Evolutionary conservation across 2,797 vertebrate species (phyloP), one percentile per base, ranked within the genome.

Genomic region (Uromys caudimaculatus): DNA sequence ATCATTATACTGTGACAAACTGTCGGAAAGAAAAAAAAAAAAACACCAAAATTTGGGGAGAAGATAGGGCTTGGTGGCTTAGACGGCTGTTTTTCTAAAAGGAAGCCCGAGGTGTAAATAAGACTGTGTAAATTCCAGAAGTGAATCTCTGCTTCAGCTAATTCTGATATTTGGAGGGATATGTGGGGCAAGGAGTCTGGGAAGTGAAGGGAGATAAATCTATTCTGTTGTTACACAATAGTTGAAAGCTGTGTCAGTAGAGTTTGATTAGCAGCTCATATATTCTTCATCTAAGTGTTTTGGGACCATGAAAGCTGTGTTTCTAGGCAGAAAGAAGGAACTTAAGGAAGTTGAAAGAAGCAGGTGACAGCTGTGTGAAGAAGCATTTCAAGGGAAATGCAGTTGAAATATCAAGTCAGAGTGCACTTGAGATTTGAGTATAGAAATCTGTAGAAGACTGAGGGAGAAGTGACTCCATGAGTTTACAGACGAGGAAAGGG

Each of bases 11-110:
- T 62, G 16, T 86, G 79, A 90, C 52, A 75, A 95, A 91, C 83
- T 97, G 83, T 95, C 56, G 89, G 91, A 92, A 90, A 67, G 35
- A 24, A 85, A 81, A 44, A 81, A 35, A 83, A 35, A 92, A 32
- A n/a, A n/a, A n/a, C n/a, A n/a, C n/a, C 32, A 62, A 73, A 91
- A 93, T 94, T 94, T 81, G 76, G 71, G 93, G 95, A 91, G 35
- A 92, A 54, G 17, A 79, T 77, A 50, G 6, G 29, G 90, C 79
- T 60, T 94, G 89, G 87, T 92, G 24, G 32, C 38, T 85, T 77
- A 96, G 79, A 93, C 27, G 91, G 52, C 7, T 91, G 38, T 73
- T 96, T 95, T 94, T 88, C 62, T 92, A 27, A 86, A 96, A 94
- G 50, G 76, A 93, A 96, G 54, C 27, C 69, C 52, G 24, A 95